phyloP scores from a whole-genome alignment of 2,113 vertebrate species.

The Pica pica region DNA sequence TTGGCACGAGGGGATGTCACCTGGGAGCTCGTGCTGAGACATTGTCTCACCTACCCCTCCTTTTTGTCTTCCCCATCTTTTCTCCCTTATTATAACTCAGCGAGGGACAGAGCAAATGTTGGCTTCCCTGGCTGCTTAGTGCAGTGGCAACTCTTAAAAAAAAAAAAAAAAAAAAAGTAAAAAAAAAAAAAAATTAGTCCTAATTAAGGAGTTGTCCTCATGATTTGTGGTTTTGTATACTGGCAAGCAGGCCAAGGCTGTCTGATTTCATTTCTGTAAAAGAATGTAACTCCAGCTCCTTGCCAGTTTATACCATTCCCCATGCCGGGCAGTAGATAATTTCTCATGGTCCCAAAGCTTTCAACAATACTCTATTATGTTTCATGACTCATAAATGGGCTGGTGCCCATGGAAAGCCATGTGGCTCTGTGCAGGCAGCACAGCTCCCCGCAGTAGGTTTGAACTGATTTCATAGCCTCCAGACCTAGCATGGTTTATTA shows the following conservation, averaged over 20 bases:
- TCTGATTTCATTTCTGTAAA: constrained; percentile 74
- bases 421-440: constrained; percentile 66
- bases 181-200: constrained; percentile 6
- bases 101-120: neutral
- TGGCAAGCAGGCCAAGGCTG: constrained; percentile 51
- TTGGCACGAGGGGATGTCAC: neutral
- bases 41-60: neutral
- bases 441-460: constrained; percentile 67
- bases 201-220: constrained; percentile 40
- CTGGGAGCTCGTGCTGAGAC: neutral
- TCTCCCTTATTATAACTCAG: neutral
- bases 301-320: constrained; percentile 73
- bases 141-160: neutral
- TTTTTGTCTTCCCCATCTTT: neutral
- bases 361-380: constrained; percentile 77
- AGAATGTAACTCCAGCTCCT: constrained; percentile 56
- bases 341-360: constrained; percentile 72
- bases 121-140: neutral
- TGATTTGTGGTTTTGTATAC: constrained; percentile 43
- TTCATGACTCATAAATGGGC: constrained; percentile 75
- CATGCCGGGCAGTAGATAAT: constrained; percentile 68
- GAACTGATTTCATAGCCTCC: constrained; percentile 67
- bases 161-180: neutral
- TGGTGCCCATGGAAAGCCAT: constrained; percentile 69
- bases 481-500: constrained; percentile 60